Conservation (phyloP, 2,797 vertebrate genomes). For the Parauchenoglanis punctatus region DNA sequence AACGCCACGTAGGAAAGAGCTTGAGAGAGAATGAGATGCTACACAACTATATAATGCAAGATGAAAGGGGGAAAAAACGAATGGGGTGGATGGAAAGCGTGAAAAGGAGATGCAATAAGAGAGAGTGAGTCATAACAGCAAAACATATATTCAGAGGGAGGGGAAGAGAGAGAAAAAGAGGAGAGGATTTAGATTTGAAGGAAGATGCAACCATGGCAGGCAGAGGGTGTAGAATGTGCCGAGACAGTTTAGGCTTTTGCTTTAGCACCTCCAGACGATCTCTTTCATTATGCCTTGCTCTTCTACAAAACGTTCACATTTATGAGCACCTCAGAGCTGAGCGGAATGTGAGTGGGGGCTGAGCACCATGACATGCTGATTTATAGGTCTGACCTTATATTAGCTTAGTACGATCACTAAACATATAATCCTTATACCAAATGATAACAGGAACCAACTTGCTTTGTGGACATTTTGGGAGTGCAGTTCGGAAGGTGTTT, state of each 20-base stretch:
- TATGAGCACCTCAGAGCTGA: neutral
- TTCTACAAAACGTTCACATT: neutral
- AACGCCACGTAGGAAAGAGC: neutral
- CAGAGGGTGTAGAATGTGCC: slow-evolving; percentile 55
- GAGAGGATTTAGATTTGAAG: neutral
- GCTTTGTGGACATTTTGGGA: neutral
- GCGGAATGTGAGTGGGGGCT: neutral
- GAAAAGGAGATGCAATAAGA: neutral
- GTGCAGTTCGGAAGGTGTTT: neutral
- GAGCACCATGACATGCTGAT: neutral
- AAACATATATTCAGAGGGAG: neutral
- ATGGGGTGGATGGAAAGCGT: neutral
- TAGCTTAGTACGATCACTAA: neutral
- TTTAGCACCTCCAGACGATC: slow-evolving; percentile 46
- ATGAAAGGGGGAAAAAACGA: neutral
- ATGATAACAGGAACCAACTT: neutral
- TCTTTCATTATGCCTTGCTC: neutral
- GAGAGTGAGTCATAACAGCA: slow-evolving; percentile 2
- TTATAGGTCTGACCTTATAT: neutral
- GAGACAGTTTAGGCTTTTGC: slow-evolving; percentile 47
- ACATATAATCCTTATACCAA: neutral
- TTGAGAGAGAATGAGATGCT: neutral
- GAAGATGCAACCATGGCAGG: slow-evolving; percentile 29
- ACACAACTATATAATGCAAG: neutral
- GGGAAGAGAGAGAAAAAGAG: slow-evolving; percentile 12